Conservation (phyloP, 2,797 vertebrate genomes). For the Thaleichthys pacificus region DNA sequence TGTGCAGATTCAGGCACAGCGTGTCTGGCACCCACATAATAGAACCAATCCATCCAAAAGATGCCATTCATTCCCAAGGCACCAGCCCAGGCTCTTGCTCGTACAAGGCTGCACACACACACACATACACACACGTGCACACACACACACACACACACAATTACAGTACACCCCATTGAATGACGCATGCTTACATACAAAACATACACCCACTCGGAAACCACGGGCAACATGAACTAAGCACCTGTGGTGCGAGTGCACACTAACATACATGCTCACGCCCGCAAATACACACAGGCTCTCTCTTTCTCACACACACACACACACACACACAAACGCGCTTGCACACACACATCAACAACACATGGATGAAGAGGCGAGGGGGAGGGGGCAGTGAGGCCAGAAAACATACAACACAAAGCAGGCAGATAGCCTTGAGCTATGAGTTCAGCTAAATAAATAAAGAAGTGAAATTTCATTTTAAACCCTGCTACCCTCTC, state of each 20-base stretch:
- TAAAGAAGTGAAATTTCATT: constrained; percentile 71
- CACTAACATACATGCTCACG: not conserved
- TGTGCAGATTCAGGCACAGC: constrained; percentile 47
- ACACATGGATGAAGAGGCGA: constrained; percentile 21
- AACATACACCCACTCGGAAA: not conserved
- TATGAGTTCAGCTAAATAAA: constrained; percentile 70
- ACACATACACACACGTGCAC: constrained; percentile 22
- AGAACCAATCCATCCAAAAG: constrained; percentile 60
- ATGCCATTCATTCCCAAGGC: constrained; percentile 52
- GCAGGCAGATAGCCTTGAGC: constrained; percentile 72
- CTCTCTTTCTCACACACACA: constrained; percentile 33
- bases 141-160: constrained; percentile 18
- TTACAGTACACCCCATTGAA: constrained; percentile 26
- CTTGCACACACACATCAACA: constrained; percentile 41
- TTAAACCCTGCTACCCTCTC: constrained; percentile 54
- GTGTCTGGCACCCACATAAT: constrained; percentile 62
- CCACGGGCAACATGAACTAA: not conserved
- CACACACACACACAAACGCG: constrained; percentile 1
- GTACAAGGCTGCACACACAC: constrained; percentile 20
- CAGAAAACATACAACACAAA: constrained; percentile 65
- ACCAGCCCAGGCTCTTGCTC: constrained; percentile 49
- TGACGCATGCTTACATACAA: not conserved
- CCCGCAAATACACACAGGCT: constrained; percentile 17
- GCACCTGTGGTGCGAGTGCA: not conserved
- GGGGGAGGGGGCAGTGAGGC: constrained; percentile 54